Evolutionary conservation across 2,113 vertebrate species (phyloP), one percentile per base, ranked within the genome.

Genomic region (Zapus hudsonius): DNA sequence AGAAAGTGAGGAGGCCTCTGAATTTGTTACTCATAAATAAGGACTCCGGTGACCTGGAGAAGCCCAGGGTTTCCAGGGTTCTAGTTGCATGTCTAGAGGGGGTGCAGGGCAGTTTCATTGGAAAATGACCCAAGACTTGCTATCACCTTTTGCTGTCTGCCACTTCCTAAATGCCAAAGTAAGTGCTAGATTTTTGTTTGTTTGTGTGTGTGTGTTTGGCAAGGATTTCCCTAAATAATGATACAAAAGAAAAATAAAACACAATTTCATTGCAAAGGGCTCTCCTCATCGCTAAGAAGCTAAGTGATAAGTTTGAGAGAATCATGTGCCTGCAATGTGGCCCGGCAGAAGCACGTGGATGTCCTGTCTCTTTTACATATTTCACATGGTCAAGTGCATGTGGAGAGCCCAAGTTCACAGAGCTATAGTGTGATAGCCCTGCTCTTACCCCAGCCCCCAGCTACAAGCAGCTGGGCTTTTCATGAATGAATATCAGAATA

Each of bases 141-240:
- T 76, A 10, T 74, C 29, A 20, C 61, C 17, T 91, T 13, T 47
- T 33, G 10, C 74, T 40, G 23, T 67, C 33, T 75, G 47, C n/a
- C 1, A 2, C 29, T 52, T 91, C 59, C 69, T 90, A 73, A 86
- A 29, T 87, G 44, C 55, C 72, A 87, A 73, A 67, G 31, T 72
- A 12, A 12, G 12, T 7, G 12, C 52, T 52, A 55, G 1, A 5
- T 74, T 67, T 31, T 67, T 7, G 13, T 36, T 11, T 27, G 23
- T 3, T 8, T 79, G 33, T 36, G n/a, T 17, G 38, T 57, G 33
- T 74, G 33, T n/a, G 8, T 72, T 57, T 36, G 83, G 15, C 38
- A 91, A 52, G 15, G 12, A 36, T 67, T 52, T 84, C 92, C 57
- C 67, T 87, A 61, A 76, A 33, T 52, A 47, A 67, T 59, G 67